Evolutionary conservation across 2,113 vertebrate genomes (phyloP).

Genomic region (Onychostoma macrolepis): DNA sequence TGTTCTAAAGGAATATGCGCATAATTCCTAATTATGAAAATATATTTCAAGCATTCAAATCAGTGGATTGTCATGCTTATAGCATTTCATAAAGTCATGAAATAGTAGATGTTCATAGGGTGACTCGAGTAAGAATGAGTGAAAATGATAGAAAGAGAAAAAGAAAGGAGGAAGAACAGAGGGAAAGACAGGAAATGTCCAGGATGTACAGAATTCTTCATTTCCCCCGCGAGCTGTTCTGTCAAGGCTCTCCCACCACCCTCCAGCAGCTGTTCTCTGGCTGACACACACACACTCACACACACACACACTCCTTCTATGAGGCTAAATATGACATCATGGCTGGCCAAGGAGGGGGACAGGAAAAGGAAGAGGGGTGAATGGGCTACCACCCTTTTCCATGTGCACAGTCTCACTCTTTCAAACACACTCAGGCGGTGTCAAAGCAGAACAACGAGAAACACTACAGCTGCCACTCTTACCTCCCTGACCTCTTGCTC

Average conservation of each 20-base stretch:
- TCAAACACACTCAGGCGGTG: background rate
- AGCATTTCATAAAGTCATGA: background rate
- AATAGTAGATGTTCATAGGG: background rate
- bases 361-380: slow-evolving; percentile 43
- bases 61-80: background rate
- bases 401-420: slow-evolving; percentile 36
- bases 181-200: slow-evolving; percentile 66
- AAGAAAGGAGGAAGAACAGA: background rate
- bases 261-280: slow-evolving; percentile 62
- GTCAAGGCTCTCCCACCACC: slow-evolving; percentile 50
- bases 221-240: slow-evolving; percentile 59
- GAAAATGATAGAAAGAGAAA: slow-evolving; percentile 7
- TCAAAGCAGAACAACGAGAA: slow-evolving; percentile 10
- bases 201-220: slow-evolving; percentile 68
- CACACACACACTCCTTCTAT: background rate
- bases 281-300: slow-evolving; percentile 21
- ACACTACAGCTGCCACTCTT: slow-evolving; percentile 39
- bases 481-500: slow-evolving; percentile 22
- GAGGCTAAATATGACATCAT: slow-evolving; percentile 51
- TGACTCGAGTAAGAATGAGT: background rate
- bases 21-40: background rate
- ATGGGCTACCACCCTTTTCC: slow-evolving; percentile 51
- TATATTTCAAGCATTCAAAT: background rate
- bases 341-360: slow-evolving; percentile 36
- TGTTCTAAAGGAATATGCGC: slow-evolving; percentile 4